Percentiles rank a stretch among this genome's conserved stretches.
These are phyloP conservation scores for Drosophila mercatorum DNA, from an alignment of 2,888 invertebrate species.

Conservation along the genomic window DNA sequence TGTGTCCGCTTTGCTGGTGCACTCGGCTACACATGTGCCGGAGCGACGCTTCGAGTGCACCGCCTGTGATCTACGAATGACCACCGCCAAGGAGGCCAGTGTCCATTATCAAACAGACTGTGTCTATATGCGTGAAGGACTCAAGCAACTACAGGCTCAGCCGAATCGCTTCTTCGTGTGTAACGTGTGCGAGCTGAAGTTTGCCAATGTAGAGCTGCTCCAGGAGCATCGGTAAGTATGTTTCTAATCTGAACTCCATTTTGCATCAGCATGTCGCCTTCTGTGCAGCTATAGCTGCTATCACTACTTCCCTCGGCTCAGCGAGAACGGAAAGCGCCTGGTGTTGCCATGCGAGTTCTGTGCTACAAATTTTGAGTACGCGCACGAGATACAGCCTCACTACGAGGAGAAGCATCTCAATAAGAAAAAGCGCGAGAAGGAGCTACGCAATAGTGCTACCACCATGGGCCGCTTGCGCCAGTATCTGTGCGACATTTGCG, in stretches of 20 bases:
- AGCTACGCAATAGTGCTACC: slow-evolving; percentile 48
- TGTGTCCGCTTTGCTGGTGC: slow-evolving; percentile 84
- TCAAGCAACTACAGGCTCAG: slow-evolving; percentile 68
- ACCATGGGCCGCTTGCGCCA: slow-evolving; percentile 81
- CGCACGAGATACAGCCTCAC: slow-evolving; percentile 84
- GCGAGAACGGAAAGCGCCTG: slow-evolving; percentile 57
- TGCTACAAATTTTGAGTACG: slow-evolving; percentile 75
- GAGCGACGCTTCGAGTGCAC: slow-evolving; percentile 81
- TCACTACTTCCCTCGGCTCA: slow-evolving; percentile 83
- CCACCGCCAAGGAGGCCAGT: slow-evolving; percentile 86
- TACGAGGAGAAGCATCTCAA: slow-evolving; percentile 86
- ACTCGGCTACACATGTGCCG: slow-evolving; percentile 81
- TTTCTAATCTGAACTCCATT: not conserved
- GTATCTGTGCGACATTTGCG: slow-evolving; percentile 87
- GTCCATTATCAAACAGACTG: slow-evolving; percentile 86
- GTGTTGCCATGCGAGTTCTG: slow-evolving; percentile 83
- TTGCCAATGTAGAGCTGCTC: slow-evolving; percentile 79
- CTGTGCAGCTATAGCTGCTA: slow-evolving; percentile 75
- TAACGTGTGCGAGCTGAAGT: slow-evolving; percentile 84
- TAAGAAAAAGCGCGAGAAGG: slow-evolving; percentile 85
- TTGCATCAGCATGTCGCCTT: not conserved
- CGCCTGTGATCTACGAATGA: slow-evolving; percentile 84
- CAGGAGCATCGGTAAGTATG: slow-evolving; percentile 82
- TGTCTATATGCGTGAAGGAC: slow-evolving; percentile 79
- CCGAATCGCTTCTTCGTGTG: slow-evolving; percentile 82